These are phyloP conservation scores for Ramazzottius varieornatus DNA, from an alignment of 2,888 invertebrate species.

Conservation along the genomic window DNA sequence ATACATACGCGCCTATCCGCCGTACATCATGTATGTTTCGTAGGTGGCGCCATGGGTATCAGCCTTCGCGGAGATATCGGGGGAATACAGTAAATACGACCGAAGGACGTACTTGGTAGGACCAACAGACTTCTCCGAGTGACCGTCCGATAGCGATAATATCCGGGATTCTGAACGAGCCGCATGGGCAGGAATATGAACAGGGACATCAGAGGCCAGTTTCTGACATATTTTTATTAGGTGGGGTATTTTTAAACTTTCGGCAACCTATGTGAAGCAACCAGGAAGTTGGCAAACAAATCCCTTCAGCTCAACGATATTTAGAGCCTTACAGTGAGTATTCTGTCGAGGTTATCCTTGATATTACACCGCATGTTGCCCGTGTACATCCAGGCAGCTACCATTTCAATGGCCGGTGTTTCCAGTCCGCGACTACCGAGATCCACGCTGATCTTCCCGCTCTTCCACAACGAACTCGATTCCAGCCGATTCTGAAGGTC, in stretches of 20 bases:
- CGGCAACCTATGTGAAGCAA: neutral
- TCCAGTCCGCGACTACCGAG: neutral
- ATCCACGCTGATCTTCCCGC: neutral
- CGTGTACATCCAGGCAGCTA: neutral
- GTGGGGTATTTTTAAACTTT: neutral
- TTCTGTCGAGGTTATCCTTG: neutral
- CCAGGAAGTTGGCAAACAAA: neutral
- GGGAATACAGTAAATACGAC: no score
- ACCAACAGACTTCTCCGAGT: no score
- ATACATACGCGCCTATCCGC: no score
- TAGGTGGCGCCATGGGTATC: no score
- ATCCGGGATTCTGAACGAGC: no score
- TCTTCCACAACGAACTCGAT: neutral
- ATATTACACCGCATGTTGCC: neutral
- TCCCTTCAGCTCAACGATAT: no score
- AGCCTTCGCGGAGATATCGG: no score
- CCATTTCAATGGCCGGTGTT: neutral
- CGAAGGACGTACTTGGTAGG: no score
- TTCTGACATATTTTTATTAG: neutral
- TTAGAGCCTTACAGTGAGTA: neutral
- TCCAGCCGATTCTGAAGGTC: neutral
- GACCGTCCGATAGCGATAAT: no score
- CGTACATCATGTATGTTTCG: no score
- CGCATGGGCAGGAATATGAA: no score
- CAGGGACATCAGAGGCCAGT: no score